Conservation (phyloP, 2,888 invertebrate species). For the Heliconius aoede region DNA sequence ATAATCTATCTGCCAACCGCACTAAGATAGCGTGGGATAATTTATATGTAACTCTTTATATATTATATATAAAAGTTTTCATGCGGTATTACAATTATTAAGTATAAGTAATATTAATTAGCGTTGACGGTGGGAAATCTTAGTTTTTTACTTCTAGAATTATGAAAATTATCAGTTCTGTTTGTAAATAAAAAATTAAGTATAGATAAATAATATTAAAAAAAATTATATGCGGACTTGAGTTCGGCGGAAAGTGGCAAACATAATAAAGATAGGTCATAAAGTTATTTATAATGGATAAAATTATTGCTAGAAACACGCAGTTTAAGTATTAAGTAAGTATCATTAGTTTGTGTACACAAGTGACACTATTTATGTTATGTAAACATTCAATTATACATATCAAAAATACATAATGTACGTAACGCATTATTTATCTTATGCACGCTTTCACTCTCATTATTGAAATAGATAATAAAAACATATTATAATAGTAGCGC, state of each 20-base stretch:
- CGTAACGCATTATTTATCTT: neutral
- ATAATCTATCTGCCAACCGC: neutral
- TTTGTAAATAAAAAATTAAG: neutral
- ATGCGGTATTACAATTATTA: constrained; percentile 1
- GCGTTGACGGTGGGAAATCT: neutral
- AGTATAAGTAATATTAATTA: neutral
- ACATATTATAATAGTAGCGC: neutral
- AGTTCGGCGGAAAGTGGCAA: too few relatives aligned
- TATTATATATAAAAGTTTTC: neutral
- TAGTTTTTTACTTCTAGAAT: neutral
- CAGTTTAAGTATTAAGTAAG: neutral
- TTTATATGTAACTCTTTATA: neutral
- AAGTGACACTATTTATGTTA: constrained; percentile 6
- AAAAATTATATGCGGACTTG: too few relatives aligned
- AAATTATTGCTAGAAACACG: too few relatives aligned
- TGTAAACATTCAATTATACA: neutral
- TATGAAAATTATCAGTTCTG: neutral
- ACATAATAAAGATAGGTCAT: too few relatives aligned
- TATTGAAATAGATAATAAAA: neutral
- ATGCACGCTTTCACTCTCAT: neutral
- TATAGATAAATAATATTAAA: neutral
- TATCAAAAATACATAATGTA: too few relatives aligned
- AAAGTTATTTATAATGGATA: too few relatives aligned
- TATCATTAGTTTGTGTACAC: neutral
- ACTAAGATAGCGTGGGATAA: neutral